Conservation (phyloP, 2,888 invertebrate species). For the Bellardia pandia region DNA sequence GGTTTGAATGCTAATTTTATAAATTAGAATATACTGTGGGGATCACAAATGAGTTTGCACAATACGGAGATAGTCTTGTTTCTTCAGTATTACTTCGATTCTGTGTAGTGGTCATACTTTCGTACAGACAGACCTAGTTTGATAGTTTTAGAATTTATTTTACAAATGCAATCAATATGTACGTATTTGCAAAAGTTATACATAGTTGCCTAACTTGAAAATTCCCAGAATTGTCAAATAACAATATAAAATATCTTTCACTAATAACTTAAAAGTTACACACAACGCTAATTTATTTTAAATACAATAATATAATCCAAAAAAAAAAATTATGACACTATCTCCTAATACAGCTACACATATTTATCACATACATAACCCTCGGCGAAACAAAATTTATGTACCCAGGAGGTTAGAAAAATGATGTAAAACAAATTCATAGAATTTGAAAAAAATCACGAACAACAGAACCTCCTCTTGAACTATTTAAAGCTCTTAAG, state of each 20-base stretch:
- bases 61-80: too few species aligned
- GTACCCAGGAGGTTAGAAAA: constrained; percentile 50
- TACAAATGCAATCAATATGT: too few species aligned
- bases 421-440: constrained; percentile 39
- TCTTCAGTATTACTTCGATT: too few species aligned
- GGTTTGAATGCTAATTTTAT: too few species aligned
- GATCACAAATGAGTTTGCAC: too few species aligned
- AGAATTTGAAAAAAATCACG: constrained; percentile 28
- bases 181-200: too few species aligned
- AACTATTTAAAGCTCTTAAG: constrained; percentile 50
- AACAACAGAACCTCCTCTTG: constrained; percentile 41
- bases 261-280: neutral
- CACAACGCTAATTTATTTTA: neutral
- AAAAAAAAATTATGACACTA: constrained; percentile 2
- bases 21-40: too few species aligned
- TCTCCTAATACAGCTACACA: neutral
- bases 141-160: too few species aligned
- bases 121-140: too few species aligned
- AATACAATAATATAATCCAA: neutral
- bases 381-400: constrained; percentile 41
- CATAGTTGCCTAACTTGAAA: too few species aligned
- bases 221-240: neutral
- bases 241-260: neutral
- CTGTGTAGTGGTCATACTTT: too few species aligned
- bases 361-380: constrained; percentile 22